Evolutionary conservation across 2,797 vertebrate species (phyloP), one percentile per base, ranked within the genome.

Genomic region (Myotis planiceps): DNA sequence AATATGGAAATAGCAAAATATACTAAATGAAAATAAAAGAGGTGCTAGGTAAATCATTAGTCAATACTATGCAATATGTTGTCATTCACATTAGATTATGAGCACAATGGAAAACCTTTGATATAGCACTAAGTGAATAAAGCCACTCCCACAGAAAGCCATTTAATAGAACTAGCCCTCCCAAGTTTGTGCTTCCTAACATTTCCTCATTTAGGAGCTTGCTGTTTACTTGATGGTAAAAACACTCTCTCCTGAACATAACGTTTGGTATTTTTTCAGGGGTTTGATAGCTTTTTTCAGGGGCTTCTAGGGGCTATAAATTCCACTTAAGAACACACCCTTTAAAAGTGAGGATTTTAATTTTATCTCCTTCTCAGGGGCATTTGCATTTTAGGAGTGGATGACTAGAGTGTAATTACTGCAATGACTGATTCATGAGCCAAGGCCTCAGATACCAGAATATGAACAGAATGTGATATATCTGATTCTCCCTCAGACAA

Each of bases 371-470:
- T 80, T 45, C 23, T 96, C 15, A 76, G 3, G 12, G 10, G n/a
- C 7, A 92, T 51, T 96, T 93, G 37, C 45, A 58, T 90, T 88
- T 92, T 69, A 69, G 18, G 25, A 94, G 34, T 92, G 66, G 21
- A 27, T 60, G 21, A 6, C 90, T 74, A 72, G 21, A 49, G 5
- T 72, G 8, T 68, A 81, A 88, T 86, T 72, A 60, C 16, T 75
- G 0, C 92, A 88, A 32, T 95, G 69, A 37, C 58, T 92, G 60
- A 83, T 34, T 76, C 9, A 6, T 9, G 2, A 78, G 12, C 27
- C 60, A 34, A 66, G n/a, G 1, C 6, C 79, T 49, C 6, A 58
- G 81, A 58, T 53, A 51, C 34, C 37, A 88, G 21, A 85, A 39
- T 74, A 10, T 39, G 29, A 58, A 25, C 21, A 89, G 45, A 90